Base-by-base conservation (phyloP, 64 coral and sea anemone genomes). In the Montipora capricornis region DNA sequence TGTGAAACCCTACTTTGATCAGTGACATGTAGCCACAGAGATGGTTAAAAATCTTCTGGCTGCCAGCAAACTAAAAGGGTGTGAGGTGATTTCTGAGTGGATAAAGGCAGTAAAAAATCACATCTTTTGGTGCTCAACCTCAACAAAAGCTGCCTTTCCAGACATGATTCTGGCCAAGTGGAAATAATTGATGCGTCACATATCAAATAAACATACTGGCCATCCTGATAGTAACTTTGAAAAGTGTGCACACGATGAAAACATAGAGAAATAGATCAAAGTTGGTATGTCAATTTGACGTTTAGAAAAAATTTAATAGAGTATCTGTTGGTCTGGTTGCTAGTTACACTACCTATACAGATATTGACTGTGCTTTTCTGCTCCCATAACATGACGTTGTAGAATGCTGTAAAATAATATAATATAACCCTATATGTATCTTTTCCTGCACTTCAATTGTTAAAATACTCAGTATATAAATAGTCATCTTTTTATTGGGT, bases 41-140 rank as follows among this genome's bases (percentile, higher is more conserved):
- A 1, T 89, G 47, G 61, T 62, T 37, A 89, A 89, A n/a, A 89
- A 89, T 46, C 49, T 89, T 17, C 73, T 89, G 17, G 49, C n/a
- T 17, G 87, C 73, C 49, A 77, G 87, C 48, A 89, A 89, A 16
- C 46, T 58, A 77, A 53, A 58, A 22, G 87, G 73, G 6, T 76
- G 70, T 57, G 87, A 89, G 60, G 16, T 57, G 17, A 58, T 89
- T 58, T 59, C 24, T 20, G 10, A 89, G 16, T 89, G 88, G 88
- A n/a, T 79, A 29, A 89, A 89, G 58, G 73, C 88, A 47, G 75
- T 78, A 61, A 89, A 77, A 79, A 89, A 79, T 59, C 88, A 89
- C 59, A 48, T 79, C 37, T 79, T 45, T 62, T 89, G 75, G 88
- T 89, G 88, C 78, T 55, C 59, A 37, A 89, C 88, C 7, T 77